Percentiles rank a stretch among this genome's conserved stretches.
phyloP scores from a whole-genome alignment of 2,113 vertebrate species.

The Pseudorectes ferrugineus region DNA sequence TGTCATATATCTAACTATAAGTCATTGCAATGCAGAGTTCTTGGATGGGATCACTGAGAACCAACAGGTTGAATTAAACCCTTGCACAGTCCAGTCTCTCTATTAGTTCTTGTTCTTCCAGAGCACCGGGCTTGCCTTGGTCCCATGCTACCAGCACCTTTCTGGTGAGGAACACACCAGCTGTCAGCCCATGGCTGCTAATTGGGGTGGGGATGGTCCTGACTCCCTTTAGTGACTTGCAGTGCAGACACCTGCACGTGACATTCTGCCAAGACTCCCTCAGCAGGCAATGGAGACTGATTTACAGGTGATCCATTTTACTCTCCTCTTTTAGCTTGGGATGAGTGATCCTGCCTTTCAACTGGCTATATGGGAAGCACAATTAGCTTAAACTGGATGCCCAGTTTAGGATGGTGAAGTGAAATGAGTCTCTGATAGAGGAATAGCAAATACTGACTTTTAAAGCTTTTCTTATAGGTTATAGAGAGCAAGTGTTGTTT shows the following conservation, averaged over 20 bases:
- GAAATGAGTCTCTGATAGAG: neutral
- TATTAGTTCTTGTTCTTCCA: neutral
- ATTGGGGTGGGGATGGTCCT: neutral
- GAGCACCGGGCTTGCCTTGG: neutral
- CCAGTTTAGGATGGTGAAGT: neutral
- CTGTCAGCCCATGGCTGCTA: fast-evolving
- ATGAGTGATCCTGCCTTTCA: neutral
- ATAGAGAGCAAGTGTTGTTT: neutral
- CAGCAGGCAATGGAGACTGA: neutral
- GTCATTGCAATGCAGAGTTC: neutral
- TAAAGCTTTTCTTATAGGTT: neutral
- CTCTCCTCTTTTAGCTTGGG: neutral
- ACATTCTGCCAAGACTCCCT: neutral
- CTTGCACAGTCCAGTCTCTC: neutral
- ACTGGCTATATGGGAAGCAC: neutral
- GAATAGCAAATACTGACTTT: neutral
- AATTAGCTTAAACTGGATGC: neutral
- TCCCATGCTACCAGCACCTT: neutral
- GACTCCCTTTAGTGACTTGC: neutral
- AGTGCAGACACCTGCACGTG: neutral
- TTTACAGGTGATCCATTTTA: neutral
- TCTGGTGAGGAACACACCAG: neutral
- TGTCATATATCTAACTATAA: neutral
- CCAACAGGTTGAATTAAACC: neutral
- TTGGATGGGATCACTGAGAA: neutral